Evolutionary conservation across 2,888 invertebrate genomes (phyloP), one percentile per base, ranked within the genome.

Genomic region (Apodemia zela): DNA sequence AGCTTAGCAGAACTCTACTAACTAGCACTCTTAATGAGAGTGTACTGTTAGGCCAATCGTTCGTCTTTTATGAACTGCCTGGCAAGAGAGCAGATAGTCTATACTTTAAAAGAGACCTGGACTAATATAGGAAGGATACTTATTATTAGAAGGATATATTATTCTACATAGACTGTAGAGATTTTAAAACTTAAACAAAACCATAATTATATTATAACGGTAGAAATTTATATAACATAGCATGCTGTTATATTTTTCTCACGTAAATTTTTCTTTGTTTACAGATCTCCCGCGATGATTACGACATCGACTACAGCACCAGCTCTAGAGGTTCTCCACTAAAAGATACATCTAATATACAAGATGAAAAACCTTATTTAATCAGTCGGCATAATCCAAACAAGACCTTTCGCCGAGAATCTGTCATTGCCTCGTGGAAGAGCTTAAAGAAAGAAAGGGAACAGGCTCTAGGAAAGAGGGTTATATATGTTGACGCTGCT

Each of bases 331-430:
- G 86, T 21, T 90, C 90, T 63, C 91, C 90, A 1, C 69, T 90
- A 66, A 91, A 91, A 72, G 91, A 91, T 66, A 89, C 89, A 10
- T 86, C 91, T 47, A 91, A 90, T 75, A 81, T 89, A 66, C 89
- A 87, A 60, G 88, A 90, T 42, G 87, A 89, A 61, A 80, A 80
- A 59, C 75, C 83, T 1, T 90, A 83, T 75, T 82, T 80, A 75
- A 89, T 91, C 73, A 91, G 90, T 73, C 84, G 91, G n/a, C 90
- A 90, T 76, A 91, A 91, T 66, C 91, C 91, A 0, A 91, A 91
- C 76, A 90, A 85, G 75, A 91, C 90, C 38, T 92, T 90, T 76
- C 83, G 92, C 1, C 77, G 92, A 11, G 92, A 92, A 72, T 87
- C 91, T 1, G 90, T 92, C 45, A 92, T 92, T 25, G 92, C 92